These are phyloP conservation scores for Pteronotus mesoamericanus DNA, from an alignment of 2,797 vertebrate species.

Conservation along the genomic window DNA sequence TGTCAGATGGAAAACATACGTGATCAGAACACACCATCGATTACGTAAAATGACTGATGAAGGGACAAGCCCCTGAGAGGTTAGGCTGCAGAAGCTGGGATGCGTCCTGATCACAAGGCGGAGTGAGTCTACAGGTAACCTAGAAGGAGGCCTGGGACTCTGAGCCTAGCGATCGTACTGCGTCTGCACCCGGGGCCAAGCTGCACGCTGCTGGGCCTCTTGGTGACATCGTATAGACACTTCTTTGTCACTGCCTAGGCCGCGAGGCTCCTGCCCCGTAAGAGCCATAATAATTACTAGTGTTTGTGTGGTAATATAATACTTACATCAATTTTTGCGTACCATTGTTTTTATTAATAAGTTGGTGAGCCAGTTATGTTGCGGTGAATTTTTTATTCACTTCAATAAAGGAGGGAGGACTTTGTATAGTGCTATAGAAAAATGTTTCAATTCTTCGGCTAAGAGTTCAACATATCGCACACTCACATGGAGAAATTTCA, in stretches of 20 bases:
- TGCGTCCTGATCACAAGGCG: conserved; percentile 64
- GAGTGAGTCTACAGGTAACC: conserved; percentile 72
- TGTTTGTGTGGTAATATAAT: background rate
- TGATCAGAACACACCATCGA: conserved; percentile 30
- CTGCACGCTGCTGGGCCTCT: background rate
- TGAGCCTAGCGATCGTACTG: conserved; percentile 41
- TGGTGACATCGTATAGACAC: conserved; percentile 57
- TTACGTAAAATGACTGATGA: conserved; percentile 63
- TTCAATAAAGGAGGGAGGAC: background rate
- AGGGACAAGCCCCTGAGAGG: conserved; percentile 55
- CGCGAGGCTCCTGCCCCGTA: background rate
- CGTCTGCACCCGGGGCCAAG: conserved; percentile 55
- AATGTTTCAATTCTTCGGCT: conserved; percentile 14
- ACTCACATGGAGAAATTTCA: background rate
- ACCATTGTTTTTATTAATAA: background rate
- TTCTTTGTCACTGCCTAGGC: conserved; percentile 22
- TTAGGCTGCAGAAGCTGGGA: conserved; percentile 57
- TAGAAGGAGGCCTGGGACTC: background rate
- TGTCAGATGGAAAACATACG: background rate
- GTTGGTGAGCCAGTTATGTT: background rate
- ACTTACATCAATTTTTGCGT: background rate
- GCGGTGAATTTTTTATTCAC: background rate
- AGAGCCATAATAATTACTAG: background rate
- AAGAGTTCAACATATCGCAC: background rate
- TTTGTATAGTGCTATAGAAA: background rate